Conservation (phyloP, 2,888 invertebrate genomes). For the Eilema griseolum region DNA sequence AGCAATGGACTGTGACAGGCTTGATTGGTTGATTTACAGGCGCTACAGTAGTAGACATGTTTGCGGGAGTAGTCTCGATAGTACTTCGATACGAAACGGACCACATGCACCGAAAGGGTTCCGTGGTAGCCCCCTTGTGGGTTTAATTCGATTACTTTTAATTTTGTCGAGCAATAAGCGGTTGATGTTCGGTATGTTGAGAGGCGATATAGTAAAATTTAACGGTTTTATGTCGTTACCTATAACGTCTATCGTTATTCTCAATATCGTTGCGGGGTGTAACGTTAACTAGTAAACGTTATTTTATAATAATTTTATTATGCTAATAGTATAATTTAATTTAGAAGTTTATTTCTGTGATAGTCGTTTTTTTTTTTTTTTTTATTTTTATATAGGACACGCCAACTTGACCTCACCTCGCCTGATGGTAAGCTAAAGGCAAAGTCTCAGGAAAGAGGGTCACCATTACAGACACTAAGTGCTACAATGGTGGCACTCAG, state of each 20-base stretch:
- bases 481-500: no score
- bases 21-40: no score
- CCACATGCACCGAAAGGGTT: no score
- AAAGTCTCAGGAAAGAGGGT: no score
- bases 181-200: neutral
- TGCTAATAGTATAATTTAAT: neutral
- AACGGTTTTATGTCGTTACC: constrained; percentile 4
- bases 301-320: neutral
- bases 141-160: neutral
- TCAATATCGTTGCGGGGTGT: neutral
- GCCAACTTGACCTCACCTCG: no score
- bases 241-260: neutral
- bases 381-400: no score
- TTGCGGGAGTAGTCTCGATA: no score
- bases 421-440: no score
- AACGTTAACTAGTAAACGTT: constrained; percentile 2
- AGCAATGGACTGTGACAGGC: no score
- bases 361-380: neutral
- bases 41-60: no score
- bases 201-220: neutral
- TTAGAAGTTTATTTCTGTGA: neutral
- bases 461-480: no score
- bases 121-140: neutral
- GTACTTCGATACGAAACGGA: no score
- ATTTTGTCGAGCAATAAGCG: constrained; percentile 2